A percentile compares a stretch with the other conserved stretches of the same genome.
These are phyloP conservation scores for Osmerus mordax DNA, from an alignment of 2,113 vertebrate genomes.

Conservation along the genomic window DNA sequence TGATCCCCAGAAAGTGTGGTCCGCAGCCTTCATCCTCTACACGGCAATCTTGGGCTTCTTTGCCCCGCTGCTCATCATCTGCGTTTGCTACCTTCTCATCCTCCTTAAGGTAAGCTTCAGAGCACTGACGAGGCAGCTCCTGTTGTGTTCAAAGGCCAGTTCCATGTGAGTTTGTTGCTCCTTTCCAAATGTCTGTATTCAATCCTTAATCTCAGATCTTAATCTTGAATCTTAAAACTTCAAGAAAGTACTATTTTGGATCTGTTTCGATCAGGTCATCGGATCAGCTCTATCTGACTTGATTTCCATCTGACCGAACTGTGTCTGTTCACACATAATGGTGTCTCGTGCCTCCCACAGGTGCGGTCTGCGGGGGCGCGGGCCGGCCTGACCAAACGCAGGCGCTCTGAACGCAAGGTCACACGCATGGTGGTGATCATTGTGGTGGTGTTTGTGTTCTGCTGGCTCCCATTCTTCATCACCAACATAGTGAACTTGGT, in stretches of 20 bases:
- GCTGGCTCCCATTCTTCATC: slow-evolving; percentile 89
- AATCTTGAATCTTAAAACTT: too few species aligned
- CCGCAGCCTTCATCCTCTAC: slow-evolving; percentile 83
- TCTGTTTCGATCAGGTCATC: too few species aligned
- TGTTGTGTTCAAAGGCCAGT: too few species aligned
- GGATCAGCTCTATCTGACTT: too few species aligned
- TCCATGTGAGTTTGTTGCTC: too few species aligned
- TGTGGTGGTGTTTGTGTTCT: slow-evolving; percentile 85
- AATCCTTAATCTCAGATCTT: too few species aligned
- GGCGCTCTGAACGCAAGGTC: slow-evolving; percentile 84
- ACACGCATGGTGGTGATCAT: slow-evolving; percentile 94
- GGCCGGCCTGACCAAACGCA: slow-evolving; percentile 75
- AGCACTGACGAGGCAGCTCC: too few species aligned
- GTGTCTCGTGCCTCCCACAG: slow-evolving; percentile 32
- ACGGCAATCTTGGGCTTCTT: slow-evolving; percentile 85
- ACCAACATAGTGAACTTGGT: slow-evolving; percentile 87
- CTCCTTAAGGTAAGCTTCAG: slow-evolving; percentile 72
- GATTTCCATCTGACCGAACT: background rate
- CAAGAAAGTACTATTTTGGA: too few species aligned
- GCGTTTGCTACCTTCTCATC: slow-evolving; percentile 87
- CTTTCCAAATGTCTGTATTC: too few species aligned
- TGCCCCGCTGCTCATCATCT: slow-evolving; percentile 82
- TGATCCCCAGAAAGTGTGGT: slow-evolving; percentile 74
- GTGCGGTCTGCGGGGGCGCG: slow-evolving; percentile 79
- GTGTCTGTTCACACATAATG: background rate